Evolutionary conservation across 2,888 invertebrate species (phyloP).

Genomic region (Chrysotoxum bicinctum): DNA sequence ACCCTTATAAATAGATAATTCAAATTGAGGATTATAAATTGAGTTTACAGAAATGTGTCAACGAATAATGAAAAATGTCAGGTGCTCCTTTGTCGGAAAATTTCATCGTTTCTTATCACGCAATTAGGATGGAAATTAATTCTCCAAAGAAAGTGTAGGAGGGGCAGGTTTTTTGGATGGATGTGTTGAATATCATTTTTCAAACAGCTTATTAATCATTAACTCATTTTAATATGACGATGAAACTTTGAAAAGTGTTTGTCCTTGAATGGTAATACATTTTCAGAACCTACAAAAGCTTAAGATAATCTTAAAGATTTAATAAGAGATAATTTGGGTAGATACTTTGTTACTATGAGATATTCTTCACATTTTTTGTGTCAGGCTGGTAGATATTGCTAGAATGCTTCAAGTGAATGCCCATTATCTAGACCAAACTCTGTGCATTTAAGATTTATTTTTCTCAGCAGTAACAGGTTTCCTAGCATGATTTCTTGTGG

Average conservation of each 20-base stretch:
- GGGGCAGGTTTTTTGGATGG: not conserved
- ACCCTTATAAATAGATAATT: constrained; percentile 20
- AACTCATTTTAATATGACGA: not conserved
- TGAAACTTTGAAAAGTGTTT: not conserved
- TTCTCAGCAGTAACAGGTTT: too few relatives aligned
- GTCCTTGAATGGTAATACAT: not conserved
- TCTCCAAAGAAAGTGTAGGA: not conserved
- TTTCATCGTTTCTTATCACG: not conserved
- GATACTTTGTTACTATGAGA: too few relatives aligned
- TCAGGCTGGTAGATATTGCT: too few relatives aligned
- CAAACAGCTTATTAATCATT: not conserved
- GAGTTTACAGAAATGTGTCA: constrained; percentile 28
- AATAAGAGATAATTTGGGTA: not conserved
- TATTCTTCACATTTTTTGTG: too few relatives aligned
- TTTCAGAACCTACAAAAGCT: too few relatives aligned
- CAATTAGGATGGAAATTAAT: constrained; percentile 17
- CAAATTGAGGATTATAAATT: constrained; percentile 24
- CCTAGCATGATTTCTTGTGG: too few relatives aligned
- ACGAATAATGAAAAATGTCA: constrained; percentile 25
- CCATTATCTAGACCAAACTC: too few relatives aligned
- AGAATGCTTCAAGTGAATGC: too few relatives aligned
- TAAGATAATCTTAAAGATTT: not conserved
- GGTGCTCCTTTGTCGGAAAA: constrained; percentile 3
- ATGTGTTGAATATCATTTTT: not conserved
- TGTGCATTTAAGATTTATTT: too few relatives aligned